A percentile compares a stretch with the other conserved stretches of the same genome.
phyloP scores from a whole-genome alignment of 2,888 invertebrate species.

The Teinopalpus imperialis region DNA sequence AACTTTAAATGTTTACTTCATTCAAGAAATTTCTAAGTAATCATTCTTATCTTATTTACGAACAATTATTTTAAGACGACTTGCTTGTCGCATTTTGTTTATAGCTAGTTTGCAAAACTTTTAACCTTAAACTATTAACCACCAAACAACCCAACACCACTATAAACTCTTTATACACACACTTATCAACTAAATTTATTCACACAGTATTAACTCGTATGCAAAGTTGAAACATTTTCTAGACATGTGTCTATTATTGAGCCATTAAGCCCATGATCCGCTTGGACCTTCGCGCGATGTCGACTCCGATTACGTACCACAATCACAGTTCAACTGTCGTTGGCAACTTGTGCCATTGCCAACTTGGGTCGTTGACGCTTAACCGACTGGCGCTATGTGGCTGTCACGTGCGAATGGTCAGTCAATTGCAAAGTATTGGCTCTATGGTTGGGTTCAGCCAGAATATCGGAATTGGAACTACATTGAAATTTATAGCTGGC shows the following conservation, averaged over 20 bases:
- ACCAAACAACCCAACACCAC: no score
- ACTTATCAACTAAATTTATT: no score
- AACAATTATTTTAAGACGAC: constrained; percentile 8
- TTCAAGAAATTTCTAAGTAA: constrained; percentile 17
- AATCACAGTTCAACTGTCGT: constrained; percentile 53
- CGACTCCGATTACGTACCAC: constrained; percentile 54
- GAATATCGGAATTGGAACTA: constrained; percentile 11
- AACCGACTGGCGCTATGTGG: constrained; percentile 2
- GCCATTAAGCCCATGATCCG: constrained; percentile 37
- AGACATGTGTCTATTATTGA: constrained; percentile 4
- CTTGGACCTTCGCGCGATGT: constrained; percentile 55
- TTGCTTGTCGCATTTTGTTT: constrained; percentile 10
- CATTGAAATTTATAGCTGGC: constrained; percentile 22
- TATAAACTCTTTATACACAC: no score
- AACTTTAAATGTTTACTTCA: constrained; percentile 10
- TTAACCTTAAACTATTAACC: no score
- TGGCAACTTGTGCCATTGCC: constrained; percentile 46
- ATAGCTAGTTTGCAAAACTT: no score
- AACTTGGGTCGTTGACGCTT: constrained; percentile 8
- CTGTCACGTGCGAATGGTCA: constrained; percentile 15
- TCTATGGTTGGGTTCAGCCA: constrained; percentile 8
- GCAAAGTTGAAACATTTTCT: constrained; percentile 3
- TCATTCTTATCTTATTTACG: constrained; percentile 17
- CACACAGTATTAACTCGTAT: no score
- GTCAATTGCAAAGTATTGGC: constrained; percentile 18